Evolutionary conservation across 2,888 invertebrate genomes (phyloP), one percentile per base, ranked within the genome.

Genomic region (Pomacea canaliculata): DNA sequence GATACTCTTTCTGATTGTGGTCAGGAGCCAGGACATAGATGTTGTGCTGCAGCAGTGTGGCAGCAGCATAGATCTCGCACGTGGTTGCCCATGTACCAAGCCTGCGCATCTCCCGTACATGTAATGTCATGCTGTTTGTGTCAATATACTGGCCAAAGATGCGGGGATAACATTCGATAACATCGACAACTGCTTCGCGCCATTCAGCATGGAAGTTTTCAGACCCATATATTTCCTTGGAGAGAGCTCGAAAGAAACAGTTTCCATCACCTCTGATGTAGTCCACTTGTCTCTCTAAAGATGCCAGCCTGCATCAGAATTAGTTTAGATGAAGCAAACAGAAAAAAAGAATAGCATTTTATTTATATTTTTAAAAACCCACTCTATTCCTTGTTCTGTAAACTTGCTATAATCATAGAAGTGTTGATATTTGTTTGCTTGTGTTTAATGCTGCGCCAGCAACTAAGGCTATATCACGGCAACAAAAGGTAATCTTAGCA

Each of bases 31-130:
- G 71, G 69, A 88, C 83, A 71, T 83, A 88, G 71, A 88, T 79
- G 27, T 86, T 84, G 51, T 85, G 76, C 63, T 85, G 84, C 2
- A 87, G 78, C 60, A 86, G 72, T 0, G 86, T 85, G 2, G 87
- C 85, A n/a, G 88, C 85, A 8, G 83, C 86, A 74, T 86, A 88
- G n/a, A 88, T 87, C 71, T 88, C 88, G 66, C 84, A 82, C 46
- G 86, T 85, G 12, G 88, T 86, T 8, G 85, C 86, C 88, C 88
- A 88, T 7, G 82, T 83, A 60, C 84, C 81, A 67, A 77, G 78
- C 59, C 79, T 71, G 13, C 84, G 76, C 85, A 88, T 88, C 1
- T 78, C 78, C 27, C 73, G 63, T 12, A 86, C 82, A 71, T 88
- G 88, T 16, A 78, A 71, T 62, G 83, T 76, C 59, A 84, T 77